Conservation (phyloP, 2,113 vertebrate species). For the Alosa alosa region DNA sequence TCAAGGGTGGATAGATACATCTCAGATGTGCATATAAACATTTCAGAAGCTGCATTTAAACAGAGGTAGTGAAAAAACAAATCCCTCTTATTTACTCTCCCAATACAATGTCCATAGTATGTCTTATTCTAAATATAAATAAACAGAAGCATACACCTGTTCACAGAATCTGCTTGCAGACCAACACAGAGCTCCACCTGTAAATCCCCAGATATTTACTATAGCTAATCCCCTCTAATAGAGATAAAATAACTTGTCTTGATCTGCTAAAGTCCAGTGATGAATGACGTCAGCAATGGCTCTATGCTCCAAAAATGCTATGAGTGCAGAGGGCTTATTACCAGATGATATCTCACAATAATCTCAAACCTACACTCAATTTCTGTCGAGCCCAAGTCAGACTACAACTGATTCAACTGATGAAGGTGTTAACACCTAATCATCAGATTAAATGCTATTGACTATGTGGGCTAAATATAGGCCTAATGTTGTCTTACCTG, state of each 20-base stretch:
- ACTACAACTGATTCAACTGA: background rate
- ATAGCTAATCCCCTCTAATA: constrained; percentile 53
- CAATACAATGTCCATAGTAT: background rate
- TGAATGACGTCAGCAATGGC: constrained; percentile 58
- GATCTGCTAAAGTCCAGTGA: constrained; percentile 52
- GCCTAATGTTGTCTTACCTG: background rate
- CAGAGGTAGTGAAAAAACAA: constrained; percentile 19
- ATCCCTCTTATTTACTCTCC: background rate
- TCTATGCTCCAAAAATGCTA: constrained; percentile 38
- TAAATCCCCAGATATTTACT: constrained; percentile 52
- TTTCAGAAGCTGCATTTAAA: background rate
- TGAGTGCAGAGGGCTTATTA: constrained; percentile 48
- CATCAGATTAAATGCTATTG: background rate
- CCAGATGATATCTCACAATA: constrained; percentile 24
- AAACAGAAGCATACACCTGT: constrained; percentile 22
- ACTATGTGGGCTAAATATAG: background rate
- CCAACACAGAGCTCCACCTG: constrained; percentile 34
- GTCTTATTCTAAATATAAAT: background rate
- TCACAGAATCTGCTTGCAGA: constrained; percentile 25
- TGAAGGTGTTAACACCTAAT: background rate
- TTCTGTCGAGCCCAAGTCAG: background rate
- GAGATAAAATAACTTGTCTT: constrained; percentile 45
- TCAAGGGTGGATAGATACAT: background rate
- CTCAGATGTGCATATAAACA: background rate
- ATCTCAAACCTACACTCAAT: constrained; percentile 10